Evolutionary conservation across 2,888 invertebrate species (phyloP), one percentile per base, ranked within the genome.

Genomic region (Polydrusus cervinus): DNA sequence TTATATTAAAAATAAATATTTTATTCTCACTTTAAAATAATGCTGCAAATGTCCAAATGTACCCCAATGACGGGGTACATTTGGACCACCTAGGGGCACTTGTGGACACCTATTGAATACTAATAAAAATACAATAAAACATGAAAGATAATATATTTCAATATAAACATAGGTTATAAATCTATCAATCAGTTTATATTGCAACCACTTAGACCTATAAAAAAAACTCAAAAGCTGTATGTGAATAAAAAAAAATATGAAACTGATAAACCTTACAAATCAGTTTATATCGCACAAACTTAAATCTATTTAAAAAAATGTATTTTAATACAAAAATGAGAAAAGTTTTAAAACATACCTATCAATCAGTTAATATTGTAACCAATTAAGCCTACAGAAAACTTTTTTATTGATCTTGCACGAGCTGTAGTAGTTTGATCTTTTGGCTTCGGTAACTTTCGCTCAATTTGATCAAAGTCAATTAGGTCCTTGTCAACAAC

Each of bases 1-100:
- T 40, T 40, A 11, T 40, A 11, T 40, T 40, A 40, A 40, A 40
- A 40, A 40, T 11, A 40, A 40, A 40, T 11, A 40, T 40, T 9
- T 60, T 60, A 34, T 60, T n/a, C 25, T 60, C n/a, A 55, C 14
- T 25, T 14, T 60, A 60, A 34, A 60, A 60, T 13, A n/a, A n/a
- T 60, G 60, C 60, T 60, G 60, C 30, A 60, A 60, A 60, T 34
- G 60, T 60, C 34, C 60, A 60, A 60, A 60, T 34, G 60, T 60
- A 60, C 34, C 30, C 34, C 60, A 60, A 60, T 60, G 13, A 25
- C 34, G n/a, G 60, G 60, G 30, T 60, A 60, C 60, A 60, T 60
- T 60, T 60, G 34, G 60, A 60, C 30, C 10, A 10, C 11, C 60
- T 10, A 34, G 60, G 60, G 60, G 34, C 60, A 60, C 34, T 60